A percentile compares a stretch with the other conserved stretches of the same genome.
Conservation (phyloP, 2,888 invertebrate species). For the Pammene aurita region DNA sequence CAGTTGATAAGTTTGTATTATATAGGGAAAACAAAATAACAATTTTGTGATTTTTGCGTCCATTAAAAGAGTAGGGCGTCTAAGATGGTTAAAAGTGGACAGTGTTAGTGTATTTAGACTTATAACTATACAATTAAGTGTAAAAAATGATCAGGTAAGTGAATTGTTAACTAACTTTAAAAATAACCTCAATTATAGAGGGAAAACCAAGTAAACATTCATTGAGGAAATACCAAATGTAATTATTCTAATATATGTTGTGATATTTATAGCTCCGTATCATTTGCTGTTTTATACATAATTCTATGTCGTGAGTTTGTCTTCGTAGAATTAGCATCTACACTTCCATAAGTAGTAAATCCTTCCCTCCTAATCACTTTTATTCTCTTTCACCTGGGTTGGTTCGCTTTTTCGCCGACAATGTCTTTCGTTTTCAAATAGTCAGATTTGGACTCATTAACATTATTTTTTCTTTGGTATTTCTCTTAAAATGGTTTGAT, state of each 20-base stretch:
- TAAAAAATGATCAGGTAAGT: constrained; percentile 23
- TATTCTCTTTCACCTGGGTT: too few relatives aligned
- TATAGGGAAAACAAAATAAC: constrained; percentile 24
- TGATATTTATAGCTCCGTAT: too few relatives aligned
- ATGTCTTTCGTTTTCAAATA: too few relatives aligned
- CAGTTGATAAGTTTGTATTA: neutral
- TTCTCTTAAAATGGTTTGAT: too few relatives aligned
- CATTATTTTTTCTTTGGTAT: too few relatives aligned
- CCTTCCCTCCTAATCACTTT: too few relatives aligned
- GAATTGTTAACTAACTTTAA: neutral
- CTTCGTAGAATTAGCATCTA: too few relatives aligned
- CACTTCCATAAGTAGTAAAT: too few relatives aligned
- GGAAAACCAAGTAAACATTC: neutral
- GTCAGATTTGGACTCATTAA: too few relatives aligned
- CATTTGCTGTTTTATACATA: too few relatives aligned
- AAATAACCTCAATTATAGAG: constrained; percentile 7
- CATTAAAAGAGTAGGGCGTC: neutral
- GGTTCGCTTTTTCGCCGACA: too few relatives aligned
- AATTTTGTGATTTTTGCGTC: constrained; percentile 5
- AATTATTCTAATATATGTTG: neutral
- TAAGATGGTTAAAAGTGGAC: neutral
- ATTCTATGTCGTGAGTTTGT: too few relatives aligned
- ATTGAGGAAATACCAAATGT: constrained; percentile 8
- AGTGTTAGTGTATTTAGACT: neutral
- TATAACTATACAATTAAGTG: neutral